Evolutionary conservation across 1,140 invertebrate genomes (phyloP).

Genomic region (Neomicropteryx cornuta): DNA sequence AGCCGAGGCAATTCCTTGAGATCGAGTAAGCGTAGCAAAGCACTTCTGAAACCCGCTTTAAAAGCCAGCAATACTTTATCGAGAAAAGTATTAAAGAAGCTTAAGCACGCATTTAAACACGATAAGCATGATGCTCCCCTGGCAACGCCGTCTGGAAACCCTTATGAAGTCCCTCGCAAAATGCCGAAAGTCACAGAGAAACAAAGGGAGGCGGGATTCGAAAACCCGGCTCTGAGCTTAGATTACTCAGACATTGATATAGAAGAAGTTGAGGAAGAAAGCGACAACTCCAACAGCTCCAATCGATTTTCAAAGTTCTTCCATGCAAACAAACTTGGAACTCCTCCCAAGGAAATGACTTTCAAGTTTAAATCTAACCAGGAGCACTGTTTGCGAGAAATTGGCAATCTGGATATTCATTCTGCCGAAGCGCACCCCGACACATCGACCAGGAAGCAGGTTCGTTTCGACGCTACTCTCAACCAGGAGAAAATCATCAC

Average conservation of each 20-base stretch:
- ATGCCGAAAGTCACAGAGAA: slow-evolving; percentile 19
- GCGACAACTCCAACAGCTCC: too few species aligned
- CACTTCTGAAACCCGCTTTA: slow-evolving; percentile 24
- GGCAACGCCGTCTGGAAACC: slow-evolving; percentile 26
- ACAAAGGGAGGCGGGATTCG: slow-evolving; percentile 26
- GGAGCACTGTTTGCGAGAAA: too few species aligned
- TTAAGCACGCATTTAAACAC: slow-evolving; percentile 35
- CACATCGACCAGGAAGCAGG: slow-evolving; percentile 38
- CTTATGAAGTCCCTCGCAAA: slow-evolving; percentile 35
- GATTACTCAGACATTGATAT: slow-evolving; percentile 37
- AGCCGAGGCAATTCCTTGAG: too few species aligned
- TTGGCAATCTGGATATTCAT: too few species aligned
- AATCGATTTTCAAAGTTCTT: too few species aligned
- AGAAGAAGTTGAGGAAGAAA: slow-evolving; percentile 27
- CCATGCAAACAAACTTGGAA: too few species aligned
- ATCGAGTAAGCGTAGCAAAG: slow-evolving; percentile 26
- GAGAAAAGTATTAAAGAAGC: slow-evolving; percentile 34
- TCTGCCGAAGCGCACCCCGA: too few species aligned
- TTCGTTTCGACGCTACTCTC: slow-evolving; percentile 36
- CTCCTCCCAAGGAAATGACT: too few species aligned
- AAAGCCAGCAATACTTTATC: slow-evolving; percentile 33
- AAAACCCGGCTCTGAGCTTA: slow-evolving; percentile 33
- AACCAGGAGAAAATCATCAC: slow-evolving; percentile 38
- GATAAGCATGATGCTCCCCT: slow-evolving; percentile 32
- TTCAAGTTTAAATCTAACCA: too few species aligned